These are phyloP conservation scores for Camponotus fellah DNA, from an alignment of 2,888 invertebrate genomes.

Conservation along the genomic window DNA sequence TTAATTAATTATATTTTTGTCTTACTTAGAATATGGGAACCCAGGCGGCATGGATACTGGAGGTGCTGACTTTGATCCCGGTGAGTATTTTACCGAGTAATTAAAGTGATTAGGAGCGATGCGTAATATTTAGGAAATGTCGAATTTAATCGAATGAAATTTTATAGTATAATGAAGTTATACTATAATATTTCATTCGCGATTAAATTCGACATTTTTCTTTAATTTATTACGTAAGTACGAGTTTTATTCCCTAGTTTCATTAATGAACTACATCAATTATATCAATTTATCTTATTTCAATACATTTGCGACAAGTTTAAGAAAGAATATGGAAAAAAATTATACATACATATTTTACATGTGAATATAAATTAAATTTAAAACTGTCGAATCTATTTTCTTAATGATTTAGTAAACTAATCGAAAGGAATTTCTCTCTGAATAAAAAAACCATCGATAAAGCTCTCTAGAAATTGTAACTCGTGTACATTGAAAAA, in stretches of 20 bases:
- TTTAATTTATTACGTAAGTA: background rate
- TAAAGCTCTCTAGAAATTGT: background rate
- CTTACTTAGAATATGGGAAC: slow-evolving; percentile 90
- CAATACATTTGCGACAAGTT: background rate
- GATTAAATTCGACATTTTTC: background rate
- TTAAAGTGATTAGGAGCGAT: background rate
- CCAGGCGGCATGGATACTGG: slow-evolving; percentile 94
- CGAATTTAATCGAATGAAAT: too few species aligned
- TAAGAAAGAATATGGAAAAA: background rate
- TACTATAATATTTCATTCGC: background rate
- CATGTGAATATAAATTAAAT: background rate
- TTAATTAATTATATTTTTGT: slow-evolving; percentile 38
- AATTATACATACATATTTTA: background rate
- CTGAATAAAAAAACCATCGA: background rate
- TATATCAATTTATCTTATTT: background rate
- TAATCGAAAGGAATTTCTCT: background rate
- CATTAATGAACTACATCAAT: background rate
- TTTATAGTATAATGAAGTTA: too few species aligned
- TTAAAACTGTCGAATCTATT: background rate
- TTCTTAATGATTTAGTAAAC: background rate
- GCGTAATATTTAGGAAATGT: too few species aligned
- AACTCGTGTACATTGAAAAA: background rate
- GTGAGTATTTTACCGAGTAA: slow-evolving; percentile 85
- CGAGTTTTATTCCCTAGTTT: background rate
- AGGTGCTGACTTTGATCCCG: slow-evolving; percentile 93